Evolutionary conservation across 1,140 invertebrate species (phyloP), one percentile per base, ranked within the genome.

Genomic region (Papilio machaon): DNA sequence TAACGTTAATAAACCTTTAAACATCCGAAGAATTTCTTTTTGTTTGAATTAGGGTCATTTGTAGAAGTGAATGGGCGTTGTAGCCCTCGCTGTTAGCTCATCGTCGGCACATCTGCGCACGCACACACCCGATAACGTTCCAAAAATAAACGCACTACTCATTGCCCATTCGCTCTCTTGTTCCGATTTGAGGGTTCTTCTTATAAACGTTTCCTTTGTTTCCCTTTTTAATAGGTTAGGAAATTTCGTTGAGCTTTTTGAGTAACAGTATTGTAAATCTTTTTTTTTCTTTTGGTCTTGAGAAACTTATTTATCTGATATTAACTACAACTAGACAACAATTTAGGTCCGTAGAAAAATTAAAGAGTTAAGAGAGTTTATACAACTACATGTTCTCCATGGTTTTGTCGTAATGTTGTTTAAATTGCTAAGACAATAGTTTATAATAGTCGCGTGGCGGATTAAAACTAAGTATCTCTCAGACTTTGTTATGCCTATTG

Each of bases 141-240:
- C 84, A 85, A 90, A 92, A 90, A 92, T 92, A 91, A 86, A 87
- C 85, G 35, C 83, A 82, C 87, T 88, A 91, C 89, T 90, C 87
- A 84, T 86, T 88, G 87, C 81, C 83, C 87, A 86, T 85, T 89
- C 86, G 64, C 13, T 15, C 64, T 70, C 60, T 35, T 15, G 86
- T 82, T 84, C 67, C 74, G 80, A 73, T 80, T 83, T 85, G 85
- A 91, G 89, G 86, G 85, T 87, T 87, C 84, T 70, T 70, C 15
- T 70, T 70, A 11, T 35, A 70, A 70, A 23, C 81, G 86, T 86
- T 88, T 88, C 87, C 85, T 88, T 80, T 84, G 81, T 82, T 84
- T 86, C 85, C 83, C 82, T 86, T 82, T 83, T 85, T 81, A 79
- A 84, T 81, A 70, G 30, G 60, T 35, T 70, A 70, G 64, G 60